Conservation (phyloP, 2,113 vertebrate genomes). For the Tauraco erythrolophus region DNA sequence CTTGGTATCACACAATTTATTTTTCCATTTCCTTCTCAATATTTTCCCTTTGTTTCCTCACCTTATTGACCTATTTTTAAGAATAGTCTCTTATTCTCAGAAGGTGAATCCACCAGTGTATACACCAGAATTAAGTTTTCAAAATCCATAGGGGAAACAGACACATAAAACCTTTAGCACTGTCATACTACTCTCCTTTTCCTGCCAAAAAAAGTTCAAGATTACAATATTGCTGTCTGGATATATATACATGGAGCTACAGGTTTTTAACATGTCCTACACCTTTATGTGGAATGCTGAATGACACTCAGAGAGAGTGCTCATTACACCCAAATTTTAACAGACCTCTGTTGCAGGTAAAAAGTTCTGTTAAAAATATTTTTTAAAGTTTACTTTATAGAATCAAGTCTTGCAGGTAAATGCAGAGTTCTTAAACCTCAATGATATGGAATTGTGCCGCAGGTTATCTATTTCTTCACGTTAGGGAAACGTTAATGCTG, state of each 20-base stretch:
- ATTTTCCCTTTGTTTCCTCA: not conserved
- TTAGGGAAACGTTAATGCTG: not conserved
- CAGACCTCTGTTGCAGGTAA: not conserved
- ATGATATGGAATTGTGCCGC: not conserved
- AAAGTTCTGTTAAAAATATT: not conserved
- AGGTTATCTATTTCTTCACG: not conserved
- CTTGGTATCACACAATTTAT: not conserved
- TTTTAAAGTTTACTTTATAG: not conserved
- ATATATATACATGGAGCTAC: not conserved
- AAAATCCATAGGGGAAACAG: not conserved
- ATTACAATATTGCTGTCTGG: not conserved
- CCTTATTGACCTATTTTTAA: not conserved
- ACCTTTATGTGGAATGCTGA: not conserved
- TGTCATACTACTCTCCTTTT: not conserved
- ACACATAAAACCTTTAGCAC: not conserved
- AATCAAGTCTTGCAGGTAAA: not conserved
- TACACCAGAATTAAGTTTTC: not conserved
- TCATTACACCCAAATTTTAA: not conserved
- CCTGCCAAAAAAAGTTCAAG: not conserved
- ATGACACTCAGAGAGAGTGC: not conserved
- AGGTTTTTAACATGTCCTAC: not conserved
- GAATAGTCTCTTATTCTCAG: not conserved
- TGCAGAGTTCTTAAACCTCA: not conserved
- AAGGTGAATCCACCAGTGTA: not conserved
- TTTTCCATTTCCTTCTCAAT: not conserved